These are phyloP conservation scores for Cydia amplana DNA, from an alignment of 1,140 invertebrate genomes.

Conservation along the genomic window DNA sequence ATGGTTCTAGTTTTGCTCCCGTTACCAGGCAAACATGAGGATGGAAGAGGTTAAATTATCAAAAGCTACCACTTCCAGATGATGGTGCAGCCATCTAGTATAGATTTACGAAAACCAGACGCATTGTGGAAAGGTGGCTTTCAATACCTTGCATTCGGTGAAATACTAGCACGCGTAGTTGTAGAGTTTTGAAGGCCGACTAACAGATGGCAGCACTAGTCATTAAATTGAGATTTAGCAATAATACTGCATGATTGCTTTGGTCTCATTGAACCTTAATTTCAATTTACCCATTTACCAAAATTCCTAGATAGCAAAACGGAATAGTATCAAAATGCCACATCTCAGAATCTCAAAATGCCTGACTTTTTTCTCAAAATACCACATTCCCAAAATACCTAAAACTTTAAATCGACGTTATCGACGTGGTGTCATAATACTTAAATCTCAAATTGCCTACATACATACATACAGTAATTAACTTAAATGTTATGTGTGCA, in stretches of 20 bases:
- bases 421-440: too few species aligned
- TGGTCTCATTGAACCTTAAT: background rate
- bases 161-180: background rate
- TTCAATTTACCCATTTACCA: too few species aligned
- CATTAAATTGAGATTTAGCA: background rate
- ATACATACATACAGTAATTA: too few species aligned
- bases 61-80: background rate
- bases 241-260: background rate
- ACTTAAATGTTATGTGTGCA: too few species aligned
- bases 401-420: too few species aligned
- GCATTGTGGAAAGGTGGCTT: background rate
- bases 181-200: slow-evolving; percentile 26
- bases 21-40: slow-evolving; percentile 6
- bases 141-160: background rate
- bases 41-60: background rate
- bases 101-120: background rate
- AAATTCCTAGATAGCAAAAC: too few species aligned
- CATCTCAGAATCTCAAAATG: too few species aligned
- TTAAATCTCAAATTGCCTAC: too few species aligned
- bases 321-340: too few species aligned
- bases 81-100: slow-evolving; percentile 25
- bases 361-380: too few species aligned
- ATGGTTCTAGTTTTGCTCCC: slow-evolving; percentile 28
- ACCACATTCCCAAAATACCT: too few species aligned
- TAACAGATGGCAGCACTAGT: slow-evolving; percentile 43